phyloP scores from a whole-genome alignment of 2,888 invertebrate genomes.

The Tyria jacobaeae region DNA sequence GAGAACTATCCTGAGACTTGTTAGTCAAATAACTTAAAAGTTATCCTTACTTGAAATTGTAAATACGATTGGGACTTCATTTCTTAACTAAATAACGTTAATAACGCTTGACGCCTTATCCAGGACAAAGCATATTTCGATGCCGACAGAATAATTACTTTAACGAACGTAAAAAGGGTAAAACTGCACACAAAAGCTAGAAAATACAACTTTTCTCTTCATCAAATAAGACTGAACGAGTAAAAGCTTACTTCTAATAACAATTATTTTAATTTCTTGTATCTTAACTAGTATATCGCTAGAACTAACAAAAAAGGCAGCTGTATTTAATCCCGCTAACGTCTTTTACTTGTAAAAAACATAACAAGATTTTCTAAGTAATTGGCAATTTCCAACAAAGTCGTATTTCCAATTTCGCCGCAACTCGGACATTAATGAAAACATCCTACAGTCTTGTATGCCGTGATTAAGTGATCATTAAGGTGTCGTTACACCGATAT shows the following conservation, averaged over 20 bases:
- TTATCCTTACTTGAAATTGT: too few relatives aligned
- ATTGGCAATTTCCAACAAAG: slow-evolving; percentile 56
- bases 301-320: slow-evolving; percentile 22
- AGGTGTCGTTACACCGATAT: slow-evolving; percentile 64
- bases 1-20: too few relatives aligned
- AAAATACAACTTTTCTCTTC: too few relatives aligned
- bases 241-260: background rate
- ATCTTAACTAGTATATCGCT: background rate
- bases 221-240: background rate
- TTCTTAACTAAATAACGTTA: too few relatives aligned
- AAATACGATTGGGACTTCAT: too few relatives aligned
- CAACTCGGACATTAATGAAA: slow-evolving; percentile 60
- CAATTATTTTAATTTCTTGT: background rate
- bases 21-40: too few relatives aligned
- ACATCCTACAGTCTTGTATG: slow-evolving; percentile 52
- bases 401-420: slow-evolving; percentile 52
- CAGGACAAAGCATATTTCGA: too few relatives aligned
- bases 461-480: slow-evolving; percentile 76
- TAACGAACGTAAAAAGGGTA: too few relatives aligned
- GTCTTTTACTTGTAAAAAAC: slow-evolving; percentile 28
- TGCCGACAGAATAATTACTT: too few relatives aligned
- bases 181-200: too few relatives aligned
- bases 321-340: slow-evolving; percentile 11
- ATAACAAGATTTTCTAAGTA: slow-evolving; percentile 44
- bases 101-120: too few relatives aligned